These are phyloP conservation scores for Clarias platycephalus DNA, from an alignment of 2,797 vertebrate genomes.

Conservation along the genomic window DNA sequence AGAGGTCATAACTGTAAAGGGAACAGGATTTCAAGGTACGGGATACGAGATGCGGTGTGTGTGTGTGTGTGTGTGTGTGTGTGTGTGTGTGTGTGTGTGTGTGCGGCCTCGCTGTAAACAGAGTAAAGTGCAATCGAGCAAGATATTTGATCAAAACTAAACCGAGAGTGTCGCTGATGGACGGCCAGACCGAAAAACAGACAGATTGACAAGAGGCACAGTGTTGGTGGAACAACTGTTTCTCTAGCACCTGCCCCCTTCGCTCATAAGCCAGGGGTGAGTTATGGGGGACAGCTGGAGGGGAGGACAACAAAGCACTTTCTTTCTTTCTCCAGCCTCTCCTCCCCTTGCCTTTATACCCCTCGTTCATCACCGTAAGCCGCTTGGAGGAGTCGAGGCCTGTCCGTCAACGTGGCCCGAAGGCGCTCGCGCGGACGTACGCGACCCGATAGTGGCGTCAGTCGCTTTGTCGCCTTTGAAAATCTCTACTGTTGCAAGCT, in stretches of 20 bases:
- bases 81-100: constrained; percentile 53
- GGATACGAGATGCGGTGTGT: constrained; percentile 66
- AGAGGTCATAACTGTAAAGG: constrained; percentile 76
- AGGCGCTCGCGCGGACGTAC: not conserved
- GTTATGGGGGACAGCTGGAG: constrained; percentile 73
- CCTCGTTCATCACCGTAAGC: constrained; percentile 51
- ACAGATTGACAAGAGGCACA: constrained; percentile 60
- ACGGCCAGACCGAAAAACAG: not conserved
- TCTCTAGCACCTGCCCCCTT: constrained; percentile 72
- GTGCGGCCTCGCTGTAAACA: constrained; percentile 14
- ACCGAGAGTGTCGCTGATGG: constrained; percentile 54
- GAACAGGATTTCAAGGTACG: constrained; percentile 73
- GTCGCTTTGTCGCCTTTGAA: no score
- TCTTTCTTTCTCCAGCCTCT: constrained; percentile 45
- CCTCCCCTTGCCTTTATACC: not conserved
- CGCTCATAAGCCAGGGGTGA: constrained; percentile 64
- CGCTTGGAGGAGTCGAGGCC: constrained; percentile 47
- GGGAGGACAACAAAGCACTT: constrained; percentile 66
- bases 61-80: constrained; percentile 52
- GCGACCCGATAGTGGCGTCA: not conserved
- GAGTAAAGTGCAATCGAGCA: not conserved
- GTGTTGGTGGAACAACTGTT: constrained; percentile 64
- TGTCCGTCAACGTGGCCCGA: constrained; percentile 44
- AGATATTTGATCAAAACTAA: not conserved
- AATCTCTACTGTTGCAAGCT: not conserved